Percentiles rank a stretch among this genome's conserved stretches.
Evolutionary conservation across 2,113 vertebrate species (phyloP).

Genomic region (Microtus richardsoni): DNA sequence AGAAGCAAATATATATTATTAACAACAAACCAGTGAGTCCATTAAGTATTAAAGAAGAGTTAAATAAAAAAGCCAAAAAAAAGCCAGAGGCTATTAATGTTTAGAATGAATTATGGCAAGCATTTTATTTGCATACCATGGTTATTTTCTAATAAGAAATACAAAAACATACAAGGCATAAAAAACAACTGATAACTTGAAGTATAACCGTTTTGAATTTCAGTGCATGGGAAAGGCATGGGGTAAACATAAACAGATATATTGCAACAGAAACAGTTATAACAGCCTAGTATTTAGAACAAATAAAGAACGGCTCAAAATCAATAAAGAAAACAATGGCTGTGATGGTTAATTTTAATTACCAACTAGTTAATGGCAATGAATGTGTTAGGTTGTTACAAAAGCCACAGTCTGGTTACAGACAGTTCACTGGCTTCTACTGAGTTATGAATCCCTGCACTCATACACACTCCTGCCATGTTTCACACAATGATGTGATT

Average conservation of each 20-base stretch:
- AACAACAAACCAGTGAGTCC: not conserved
- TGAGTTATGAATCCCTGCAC: not conserved
- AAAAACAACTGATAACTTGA: constrained; percentile 13
- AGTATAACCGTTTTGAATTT: not conserved
- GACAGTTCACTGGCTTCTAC: not conserved
- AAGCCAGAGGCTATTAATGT: not conserved
- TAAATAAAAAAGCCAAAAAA: not conserved
- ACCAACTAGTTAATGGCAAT: not conserved
- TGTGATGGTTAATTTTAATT: not conserved
- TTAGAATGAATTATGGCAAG: not conserved
- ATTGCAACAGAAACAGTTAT: not conserved
- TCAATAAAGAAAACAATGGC: not conserved
- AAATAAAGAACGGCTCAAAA: not conserved
- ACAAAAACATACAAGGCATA: not conserved
- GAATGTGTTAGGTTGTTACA: not conserved
- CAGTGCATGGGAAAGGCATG: not conserved
- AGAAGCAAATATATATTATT: not conserved
- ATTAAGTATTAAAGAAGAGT: not conserved
- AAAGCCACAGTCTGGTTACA: not conserved
- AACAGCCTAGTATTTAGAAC: not conserved
- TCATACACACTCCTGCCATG: rapidly evolving
- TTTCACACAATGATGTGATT: too few species aligned
- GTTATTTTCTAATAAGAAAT: constrained; percentile 16
- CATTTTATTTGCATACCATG: not conserved
- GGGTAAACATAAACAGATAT: not conserved